Base-by-base conservation (phyloP, 2,113 vertebrate genomes). In the Ophthalmolycus amberensis region DNA sequence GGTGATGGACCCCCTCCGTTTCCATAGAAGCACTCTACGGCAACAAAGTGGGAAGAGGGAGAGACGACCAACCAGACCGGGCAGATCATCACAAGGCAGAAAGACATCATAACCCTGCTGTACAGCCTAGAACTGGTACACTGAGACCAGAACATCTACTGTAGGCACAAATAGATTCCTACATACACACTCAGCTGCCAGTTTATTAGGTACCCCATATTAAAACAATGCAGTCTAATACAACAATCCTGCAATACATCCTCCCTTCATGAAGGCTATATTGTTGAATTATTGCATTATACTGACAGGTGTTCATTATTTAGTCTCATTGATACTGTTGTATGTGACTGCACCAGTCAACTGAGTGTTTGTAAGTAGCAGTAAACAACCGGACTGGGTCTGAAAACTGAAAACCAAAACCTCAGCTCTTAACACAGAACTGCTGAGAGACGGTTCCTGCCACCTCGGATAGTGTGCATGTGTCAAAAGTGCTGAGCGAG, bases 11-110 rank as follows among this genome's bases (percentile, higher is more conserved):
- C 90, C 83, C 77, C 78, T 85, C 76, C 9, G 86, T 94, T 94
- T 92, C 93, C 90, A 94, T 93, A 93, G 93, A 91, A 93, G 92
- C 91, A 73, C 54, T 68, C 62, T 75, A 87, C 52, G 2, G 72
- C 75, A 88, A 85, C 75, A 71, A 74, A 90, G 74, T 67, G 89
- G 80, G 75, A 85, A 85, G 83, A 67, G 44, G 54, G 67, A 56
- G 44, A 84, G 75, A 71, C 66, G 63, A 72, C 77, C 77, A 86
- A 42, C 20, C 76, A 76, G 68, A 83, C 58, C 71, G 50, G 8
- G 63, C 18, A 32, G 65, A 63, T 67, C n/a, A 86, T 50, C 66
- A 65, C 63, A 65, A 68, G 22, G 68, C 58, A 73, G 68, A 80
- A 46, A 77, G 72, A 79, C 32, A 79, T 38, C 38, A 75, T 58